A percentile compares a stretch with the other conserved stretches of the same genome.
Evolutionary conservation across 2,113 vertebrate species (phyloP).

Genomic region (Telmatochromis sp.): DNA sequence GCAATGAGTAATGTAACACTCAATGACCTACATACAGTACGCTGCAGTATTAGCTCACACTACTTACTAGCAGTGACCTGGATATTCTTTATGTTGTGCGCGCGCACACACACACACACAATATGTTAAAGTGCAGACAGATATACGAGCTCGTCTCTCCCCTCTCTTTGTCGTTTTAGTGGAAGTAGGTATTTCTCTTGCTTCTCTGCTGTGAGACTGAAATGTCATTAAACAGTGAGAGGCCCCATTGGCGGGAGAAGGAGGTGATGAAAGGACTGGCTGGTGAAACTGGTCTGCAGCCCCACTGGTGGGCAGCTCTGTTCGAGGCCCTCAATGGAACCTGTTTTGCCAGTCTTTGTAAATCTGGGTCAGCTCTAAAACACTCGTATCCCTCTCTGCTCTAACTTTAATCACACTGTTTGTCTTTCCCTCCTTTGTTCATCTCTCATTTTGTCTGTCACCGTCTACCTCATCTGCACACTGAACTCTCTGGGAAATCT

Average conservation of each 20-base stretch:
- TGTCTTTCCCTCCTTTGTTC: background rate
- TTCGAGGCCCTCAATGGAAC: background rate
- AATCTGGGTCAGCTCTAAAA: conserved; percentile 44
- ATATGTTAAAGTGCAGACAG: background rate
- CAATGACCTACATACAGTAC: conserved; percentile 7
- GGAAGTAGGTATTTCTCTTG: background rate
- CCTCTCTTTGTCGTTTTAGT: background rate
- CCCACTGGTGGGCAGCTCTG: conserved; percentile 9
- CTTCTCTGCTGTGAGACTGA: background rate
- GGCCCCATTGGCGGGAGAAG: background rate
- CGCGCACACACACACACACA: background rate
- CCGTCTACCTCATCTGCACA: background rate
- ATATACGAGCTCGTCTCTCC: background rate
- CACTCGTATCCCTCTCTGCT: background rate
- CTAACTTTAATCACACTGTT: background rate
- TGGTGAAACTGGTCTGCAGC: background rate
- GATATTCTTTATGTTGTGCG: background rate
- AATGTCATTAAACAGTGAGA: conserved; percentile 28
- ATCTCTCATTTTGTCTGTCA: background rate
- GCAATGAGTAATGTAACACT: background rate
- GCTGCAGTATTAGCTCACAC: background rate
- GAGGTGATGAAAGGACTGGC: background rate
- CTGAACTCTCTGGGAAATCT: background rate
- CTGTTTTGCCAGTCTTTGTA: background rate
- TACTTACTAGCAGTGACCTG: background rate